A percentile compares a stretch with the other conserved stretches of the same genome.
These are phyloP conservation scores for Lathamus discolor DNA, from an alignment of 2,113 vertebrate genomes.

Conservation along the genomic window DNA sequence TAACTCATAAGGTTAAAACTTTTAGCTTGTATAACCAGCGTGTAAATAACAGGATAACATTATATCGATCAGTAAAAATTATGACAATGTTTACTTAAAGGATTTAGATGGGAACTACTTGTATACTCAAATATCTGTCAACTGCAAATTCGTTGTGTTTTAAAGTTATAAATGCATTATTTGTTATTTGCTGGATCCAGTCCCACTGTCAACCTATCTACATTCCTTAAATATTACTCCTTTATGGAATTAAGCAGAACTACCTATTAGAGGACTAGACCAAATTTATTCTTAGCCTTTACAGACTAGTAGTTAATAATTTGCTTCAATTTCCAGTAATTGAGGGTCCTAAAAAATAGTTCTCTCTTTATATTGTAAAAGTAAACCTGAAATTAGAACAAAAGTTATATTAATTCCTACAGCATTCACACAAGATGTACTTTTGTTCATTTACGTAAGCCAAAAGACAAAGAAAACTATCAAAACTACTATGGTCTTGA, in stretches of 20 bases:
- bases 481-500: background rate
- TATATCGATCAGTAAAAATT: background rate
- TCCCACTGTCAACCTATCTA: background rate
- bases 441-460: background rate
- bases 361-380: background rate
- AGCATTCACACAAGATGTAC: background rate
- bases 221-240: background rate
- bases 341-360: background rate
- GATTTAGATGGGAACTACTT: background rate
- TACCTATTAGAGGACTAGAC: background rate
- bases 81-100: background rate
- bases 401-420: background rate
- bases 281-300: background rate
- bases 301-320: background rate
- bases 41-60: background rate
- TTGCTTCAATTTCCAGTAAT: background rate
- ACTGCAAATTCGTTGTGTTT: background rate
- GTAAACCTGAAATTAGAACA: background rate
- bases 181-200: background rate
- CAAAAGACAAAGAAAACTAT: background rate
- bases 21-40: background rate
- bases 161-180: background rate
- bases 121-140: background rate
- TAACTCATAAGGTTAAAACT: background rate
- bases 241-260: background rate